phyloP scores from a whole-genome alignment of 1,140 invertebrate species.

The Caerostris darwini region DNA sequence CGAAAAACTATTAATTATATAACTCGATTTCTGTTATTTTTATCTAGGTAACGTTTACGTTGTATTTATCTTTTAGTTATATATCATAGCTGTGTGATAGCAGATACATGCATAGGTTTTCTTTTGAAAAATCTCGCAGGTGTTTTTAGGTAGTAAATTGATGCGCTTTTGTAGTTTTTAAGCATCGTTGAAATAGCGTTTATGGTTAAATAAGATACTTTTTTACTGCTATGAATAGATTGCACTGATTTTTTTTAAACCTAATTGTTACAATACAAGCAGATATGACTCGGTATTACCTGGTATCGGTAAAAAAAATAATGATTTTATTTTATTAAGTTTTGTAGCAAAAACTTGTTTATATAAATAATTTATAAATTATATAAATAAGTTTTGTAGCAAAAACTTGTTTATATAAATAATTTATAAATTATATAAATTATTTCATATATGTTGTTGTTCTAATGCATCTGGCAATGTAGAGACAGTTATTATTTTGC shows the following conservation, averaged over 20 bases:
- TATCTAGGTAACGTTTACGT: neutral
- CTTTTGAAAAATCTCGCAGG: neutral
- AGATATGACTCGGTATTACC: too few species aligned
- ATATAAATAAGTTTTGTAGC: too few species aligned
- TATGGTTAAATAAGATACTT: neutral
- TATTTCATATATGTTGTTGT: too few species aligned
- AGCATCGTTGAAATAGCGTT: neutral
- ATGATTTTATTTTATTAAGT: too few species aligned
- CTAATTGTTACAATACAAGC: too few species aligned
- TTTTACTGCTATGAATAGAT: neutral
- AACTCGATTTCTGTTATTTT: neutral
- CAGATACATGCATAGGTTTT: neutral
- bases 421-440: too few species aligned
- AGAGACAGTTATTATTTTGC: too few species aligned
- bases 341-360: too few species aligned
- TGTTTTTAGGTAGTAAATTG: neutral
- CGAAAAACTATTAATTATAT: slow-evolving; percentile 33
- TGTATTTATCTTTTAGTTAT: neutral
- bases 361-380: too few species aligned
- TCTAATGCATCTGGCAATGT: too few species aligned
- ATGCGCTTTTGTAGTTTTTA: neutral
- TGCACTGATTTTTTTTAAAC: neutral
- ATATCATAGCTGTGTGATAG: neutral
- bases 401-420: too few species aligned
- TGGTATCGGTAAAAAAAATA: too few species aligned